A percentile compares a stretch with the other conserved stretches of the same genome.
phyloP scores from a whole-genome alignment of 2,888 invertebrate species.

The Caenorhabditis auriculariae region DNA sequence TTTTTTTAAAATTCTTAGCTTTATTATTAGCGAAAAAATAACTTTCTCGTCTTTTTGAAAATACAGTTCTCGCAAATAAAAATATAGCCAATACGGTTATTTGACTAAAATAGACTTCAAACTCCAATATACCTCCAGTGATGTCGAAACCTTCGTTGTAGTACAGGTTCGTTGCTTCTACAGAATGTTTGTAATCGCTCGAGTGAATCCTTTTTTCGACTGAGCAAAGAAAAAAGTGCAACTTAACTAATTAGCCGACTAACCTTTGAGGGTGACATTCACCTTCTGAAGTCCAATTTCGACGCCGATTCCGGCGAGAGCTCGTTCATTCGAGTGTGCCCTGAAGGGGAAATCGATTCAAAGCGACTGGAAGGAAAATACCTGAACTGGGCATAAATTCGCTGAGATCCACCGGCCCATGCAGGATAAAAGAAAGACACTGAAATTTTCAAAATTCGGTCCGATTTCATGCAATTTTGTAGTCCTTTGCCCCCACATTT shows the following conservation, averaged over 20 bases:
- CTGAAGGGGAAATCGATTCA: slow-evolving; percentile 7
- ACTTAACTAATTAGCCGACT: neutral
- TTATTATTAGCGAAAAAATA: too few species aligned
- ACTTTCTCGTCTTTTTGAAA: too few species aligned
- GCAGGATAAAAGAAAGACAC: slow-evolving; percentile 51
- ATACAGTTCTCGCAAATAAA: too few species aligned
- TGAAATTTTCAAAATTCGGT: too few species aligned
- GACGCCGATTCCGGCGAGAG: slow-evolving; percentile 51
- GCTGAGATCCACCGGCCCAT: slow-evolving; percentile 54
- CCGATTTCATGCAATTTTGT: too few species aligned
- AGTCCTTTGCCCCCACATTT: too few species aligned
- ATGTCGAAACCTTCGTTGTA: slow-evolving; percentile 57
- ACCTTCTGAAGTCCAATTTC: slow-evolving; percentile 53
- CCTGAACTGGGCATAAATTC: slow-evolving; percentile 54
- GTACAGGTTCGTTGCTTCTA: slow-evolving; percentile 38
- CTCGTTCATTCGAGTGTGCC: slow-evolving; percentile 52
- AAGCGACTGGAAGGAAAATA: neutral
- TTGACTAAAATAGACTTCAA: too few species aligned
- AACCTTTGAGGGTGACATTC: slow-evolving; percentile 55
- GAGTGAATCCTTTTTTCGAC: slow-evolving; percentile 31
- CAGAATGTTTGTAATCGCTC: slow-evolving; percentile 19
- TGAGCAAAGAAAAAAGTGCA: slow-evolving; percentile 9
- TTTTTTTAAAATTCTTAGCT: neutral
- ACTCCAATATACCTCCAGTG: slow-evolving; percentile 28
- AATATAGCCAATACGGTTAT: too few species aligned